Conservation (phyloP, 2,888 invertebrate genomes). For the Pandemis corylana region DNA sequence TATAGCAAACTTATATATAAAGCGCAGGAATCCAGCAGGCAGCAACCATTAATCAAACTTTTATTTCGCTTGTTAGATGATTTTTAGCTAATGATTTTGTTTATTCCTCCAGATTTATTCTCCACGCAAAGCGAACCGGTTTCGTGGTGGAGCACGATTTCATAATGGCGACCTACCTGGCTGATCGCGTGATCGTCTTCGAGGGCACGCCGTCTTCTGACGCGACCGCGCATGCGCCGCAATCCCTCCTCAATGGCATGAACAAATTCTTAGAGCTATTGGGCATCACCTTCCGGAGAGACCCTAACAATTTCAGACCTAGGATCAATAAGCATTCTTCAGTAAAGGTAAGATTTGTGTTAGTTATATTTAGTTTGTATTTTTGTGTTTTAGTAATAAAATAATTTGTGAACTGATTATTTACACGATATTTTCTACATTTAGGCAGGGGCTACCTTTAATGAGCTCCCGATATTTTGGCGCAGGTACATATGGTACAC, state of each 20-base stretch:
- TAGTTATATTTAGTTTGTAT: too few species aligned
- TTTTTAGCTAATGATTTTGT: not conserved
- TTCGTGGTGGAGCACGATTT: slow-evolving; percentile 99
- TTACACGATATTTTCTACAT: too few species aligned
- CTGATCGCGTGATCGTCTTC: slow-evolving; percentile 99
- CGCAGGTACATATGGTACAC: too few species aligned
- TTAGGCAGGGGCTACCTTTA: too few species aligned
- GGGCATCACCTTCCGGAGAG: slow-evolving; percentile 98
- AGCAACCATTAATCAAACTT: too few species aligned
- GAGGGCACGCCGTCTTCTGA: slow-evolving; percentile 96
- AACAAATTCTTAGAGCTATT: slow-evolving; percentile 97
- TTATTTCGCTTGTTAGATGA: too few species aligned
- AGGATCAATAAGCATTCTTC: slow-evolving; percentile 98
- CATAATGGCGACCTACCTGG: slow-evolving; percentile 99
- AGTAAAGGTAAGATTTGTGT: slow-evolving; percentile 90
- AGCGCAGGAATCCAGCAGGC: too few species aligned
- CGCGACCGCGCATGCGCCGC: slow-evolving; percentile 96
- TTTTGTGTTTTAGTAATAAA: too few species aligned
- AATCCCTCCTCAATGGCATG: slow-evolving; percentile 98
- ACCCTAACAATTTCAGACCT: slow-evolving; percentile 99
- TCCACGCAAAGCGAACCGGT: slow-evolving; percentile 99
- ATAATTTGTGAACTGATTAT: too few species aligned
- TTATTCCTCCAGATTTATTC: slow-evolving; percentile 89
- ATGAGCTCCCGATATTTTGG: too few species aligned
- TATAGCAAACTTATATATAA: too few species aligned